Conservation (phyloP, 2,888 invertebrate genomes). For the Sthenelais limicola region DNA sequence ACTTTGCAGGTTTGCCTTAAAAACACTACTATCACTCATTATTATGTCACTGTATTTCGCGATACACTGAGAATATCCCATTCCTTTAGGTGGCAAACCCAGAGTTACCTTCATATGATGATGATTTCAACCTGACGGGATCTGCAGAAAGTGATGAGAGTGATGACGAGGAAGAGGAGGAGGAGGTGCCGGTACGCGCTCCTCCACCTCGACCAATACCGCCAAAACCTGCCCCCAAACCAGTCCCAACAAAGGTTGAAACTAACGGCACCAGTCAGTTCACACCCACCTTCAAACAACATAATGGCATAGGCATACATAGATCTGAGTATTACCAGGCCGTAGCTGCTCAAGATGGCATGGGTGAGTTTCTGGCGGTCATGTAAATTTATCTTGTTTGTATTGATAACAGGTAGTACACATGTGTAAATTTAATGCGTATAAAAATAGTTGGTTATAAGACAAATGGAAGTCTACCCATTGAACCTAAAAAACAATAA, state of each 20-base stretch:
- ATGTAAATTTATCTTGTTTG: no score
- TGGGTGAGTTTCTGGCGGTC: no score
- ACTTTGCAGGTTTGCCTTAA: no score
- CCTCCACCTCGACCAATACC: constrained; percentile 14
- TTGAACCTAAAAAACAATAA: no score
- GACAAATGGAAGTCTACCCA: no score
- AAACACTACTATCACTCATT: no score
- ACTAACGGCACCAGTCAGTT: constrained; percentile 37
- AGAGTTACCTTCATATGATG: constrained; percentile 14
- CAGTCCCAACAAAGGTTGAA: not conserved
- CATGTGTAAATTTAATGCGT: no score
- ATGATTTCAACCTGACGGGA: constrained; percentile 24
- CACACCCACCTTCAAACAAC: not conserved
- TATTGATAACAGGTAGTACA: no score
- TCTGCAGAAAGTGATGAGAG: constrained; percentile 41
- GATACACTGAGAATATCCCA: no score
- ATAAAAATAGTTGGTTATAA: no score
- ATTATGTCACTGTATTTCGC: no score
- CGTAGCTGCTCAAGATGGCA: constrained; percentile 29
- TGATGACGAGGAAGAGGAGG: constrained; percentile 35
- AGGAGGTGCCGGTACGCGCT: not conserved
- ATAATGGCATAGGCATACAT: constrained; percentile 34
- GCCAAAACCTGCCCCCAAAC: constrained; percentile 10
- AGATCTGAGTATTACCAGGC: constrained; percentile 28
- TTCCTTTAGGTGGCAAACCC: constrained; percentile 16